These are phyloP conservation scores for Macrotrachela quadricornifera DNA, from an alignment of 1,140 invertebrate species.

Conservation along the genomic window DNA sequence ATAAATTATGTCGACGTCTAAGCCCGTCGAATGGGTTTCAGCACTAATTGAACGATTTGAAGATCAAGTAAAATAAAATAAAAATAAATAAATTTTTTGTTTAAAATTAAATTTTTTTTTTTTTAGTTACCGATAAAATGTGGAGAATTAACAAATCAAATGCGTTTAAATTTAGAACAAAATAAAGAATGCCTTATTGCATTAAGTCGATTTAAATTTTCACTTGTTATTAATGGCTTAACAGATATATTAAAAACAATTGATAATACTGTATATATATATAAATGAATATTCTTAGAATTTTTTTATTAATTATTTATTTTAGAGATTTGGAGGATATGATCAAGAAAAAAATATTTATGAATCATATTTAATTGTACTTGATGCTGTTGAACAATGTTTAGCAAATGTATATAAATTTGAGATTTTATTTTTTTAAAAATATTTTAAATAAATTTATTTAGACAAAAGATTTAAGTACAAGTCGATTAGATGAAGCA, in stretches of 20 bases:
- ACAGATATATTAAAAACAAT: constrained; percentile 80
- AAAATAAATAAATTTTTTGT: no score
- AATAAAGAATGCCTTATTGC: constrained; percentile 82
- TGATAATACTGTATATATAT: constrained; percentile 46
- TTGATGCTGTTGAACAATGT: constrained; percentile 84
- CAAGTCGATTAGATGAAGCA: constrained; percentile 68
- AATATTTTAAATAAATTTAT: constrained; percentile 10
- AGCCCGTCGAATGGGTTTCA: constrained; percentile 88
- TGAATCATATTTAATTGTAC: constrained; percentile 76
- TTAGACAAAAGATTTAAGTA: constrained; percentile 52
- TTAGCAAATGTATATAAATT: constrained; percentile 35
- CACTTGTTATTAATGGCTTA: constrained; percentile 76
- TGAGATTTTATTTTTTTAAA: no score
- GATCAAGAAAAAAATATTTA: constrained; percentile 77
- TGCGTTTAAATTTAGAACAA: constrained; percentile 67
- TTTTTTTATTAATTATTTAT: no score
- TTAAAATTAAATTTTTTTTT: no score
- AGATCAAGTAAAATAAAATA: constrained; percentile 53
- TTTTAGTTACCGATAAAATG: constrained; percentile 60
- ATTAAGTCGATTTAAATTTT: constrained; percentile 74
- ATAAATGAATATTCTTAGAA: no score
- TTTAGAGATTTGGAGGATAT: constrained; percentile 36
- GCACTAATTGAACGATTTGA: constrained; percentile 75
- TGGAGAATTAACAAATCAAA: constrained; percentile 64
- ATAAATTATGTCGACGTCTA: constrained; percentile 42